These are phyloP conservation scores for Pristionchus arcanus DNA, from an alignment of 2,888 invertebrate species.

Conservation along the genomic window DNA sequence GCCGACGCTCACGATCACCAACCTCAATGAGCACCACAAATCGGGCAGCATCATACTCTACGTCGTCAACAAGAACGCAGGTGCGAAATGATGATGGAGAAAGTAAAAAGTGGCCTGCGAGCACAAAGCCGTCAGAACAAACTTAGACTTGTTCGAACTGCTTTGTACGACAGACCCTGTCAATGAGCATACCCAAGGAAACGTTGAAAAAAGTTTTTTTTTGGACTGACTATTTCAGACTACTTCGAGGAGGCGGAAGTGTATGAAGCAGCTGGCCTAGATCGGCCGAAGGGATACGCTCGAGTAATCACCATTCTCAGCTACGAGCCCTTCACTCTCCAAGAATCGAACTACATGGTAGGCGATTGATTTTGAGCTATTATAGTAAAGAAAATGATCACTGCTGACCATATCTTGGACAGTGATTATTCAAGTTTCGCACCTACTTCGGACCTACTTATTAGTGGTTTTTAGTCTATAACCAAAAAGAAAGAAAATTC, in stretches of 20 bases:
- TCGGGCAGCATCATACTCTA: not conserved
- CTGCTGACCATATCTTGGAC: too few relatives aligned
- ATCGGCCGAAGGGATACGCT: not conserved
- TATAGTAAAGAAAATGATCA: not conserved
- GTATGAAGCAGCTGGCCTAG: not conserved
- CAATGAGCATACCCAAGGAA: too few relatives aligned
- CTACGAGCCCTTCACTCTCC: not conserved
- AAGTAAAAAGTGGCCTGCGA: too few relatives aligned
- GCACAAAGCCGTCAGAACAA: too few relatives aligned
- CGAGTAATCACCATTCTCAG: not conserved
- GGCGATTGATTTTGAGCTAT: not conserved
- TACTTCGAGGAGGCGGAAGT: constrained; percentile 5
- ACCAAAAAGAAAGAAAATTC: not conserved
- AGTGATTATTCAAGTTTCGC: too few relatives aligned
- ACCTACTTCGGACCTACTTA: not conserved
- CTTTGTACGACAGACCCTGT: too few relatives aligned
- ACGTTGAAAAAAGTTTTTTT: not conserved
- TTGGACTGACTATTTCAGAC: too few relatives aligned
- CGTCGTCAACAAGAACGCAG: constrained; percentile 17
- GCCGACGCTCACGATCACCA: not conserved
- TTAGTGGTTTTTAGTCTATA: not conserved
- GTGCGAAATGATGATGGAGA: not conserved
- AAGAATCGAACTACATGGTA: not conserved
- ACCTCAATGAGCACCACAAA: not conserved
- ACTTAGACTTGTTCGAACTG: not conserved